Percentiles rank a stretch among this genome's conserved stretches.
phyloP scores from a whole-genome alignment of 2,113 vertebrate species.

The Dromas ardeola region DNA sequence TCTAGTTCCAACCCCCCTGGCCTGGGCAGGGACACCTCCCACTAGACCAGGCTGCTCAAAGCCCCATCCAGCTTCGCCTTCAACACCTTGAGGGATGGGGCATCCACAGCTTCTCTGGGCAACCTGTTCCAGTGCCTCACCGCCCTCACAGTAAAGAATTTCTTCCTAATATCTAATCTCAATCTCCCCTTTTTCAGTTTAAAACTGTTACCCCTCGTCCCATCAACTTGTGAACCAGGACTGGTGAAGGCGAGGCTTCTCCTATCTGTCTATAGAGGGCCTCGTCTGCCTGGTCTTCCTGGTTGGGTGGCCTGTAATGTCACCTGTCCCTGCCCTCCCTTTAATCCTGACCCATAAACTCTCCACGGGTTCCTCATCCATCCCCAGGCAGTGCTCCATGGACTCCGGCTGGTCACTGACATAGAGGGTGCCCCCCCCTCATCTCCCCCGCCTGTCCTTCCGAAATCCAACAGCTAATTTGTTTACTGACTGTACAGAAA shows the following conservation, averaged over 20 bases:
- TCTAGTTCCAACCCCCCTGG: too few species aligned
- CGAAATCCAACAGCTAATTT: background rate
- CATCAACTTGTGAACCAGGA: too few species aligned
- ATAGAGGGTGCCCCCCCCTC: background rate
- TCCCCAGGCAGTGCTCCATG: background rate
- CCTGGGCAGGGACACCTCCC: too few species aligned
- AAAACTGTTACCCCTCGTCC: too few species aligned
- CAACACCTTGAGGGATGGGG: too few species aligned
- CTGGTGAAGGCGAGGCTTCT: background rate
- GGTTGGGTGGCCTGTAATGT: background rate
- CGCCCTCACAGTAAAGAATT: too few species aligned
- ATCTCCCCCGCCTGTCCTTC: background rate
- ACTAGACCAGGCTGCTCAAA: too few species aligned
- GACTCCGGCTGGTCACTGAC: background rate
- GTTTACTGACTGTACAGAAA: background rate
- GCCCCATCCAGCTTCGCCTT: too few species aligned
- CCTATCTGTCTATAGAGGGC: background rate
- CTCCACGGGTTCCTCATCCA: background rate
- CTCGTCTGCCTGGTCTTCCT: background rate
- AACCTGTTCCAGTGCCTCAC: too few species aligned
- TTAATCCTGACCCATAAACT: background rate
- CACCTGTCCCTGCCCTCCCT: background rate
- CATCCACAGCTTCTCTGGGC: too few species aligned
- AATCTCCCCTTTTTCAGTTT: too few species aligned
- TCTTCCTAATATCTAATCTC: too few species aligned